Base-by-base conservation (phyloP, 2,888 invertebrate species). In the Leucophenga maculata region DNA sequence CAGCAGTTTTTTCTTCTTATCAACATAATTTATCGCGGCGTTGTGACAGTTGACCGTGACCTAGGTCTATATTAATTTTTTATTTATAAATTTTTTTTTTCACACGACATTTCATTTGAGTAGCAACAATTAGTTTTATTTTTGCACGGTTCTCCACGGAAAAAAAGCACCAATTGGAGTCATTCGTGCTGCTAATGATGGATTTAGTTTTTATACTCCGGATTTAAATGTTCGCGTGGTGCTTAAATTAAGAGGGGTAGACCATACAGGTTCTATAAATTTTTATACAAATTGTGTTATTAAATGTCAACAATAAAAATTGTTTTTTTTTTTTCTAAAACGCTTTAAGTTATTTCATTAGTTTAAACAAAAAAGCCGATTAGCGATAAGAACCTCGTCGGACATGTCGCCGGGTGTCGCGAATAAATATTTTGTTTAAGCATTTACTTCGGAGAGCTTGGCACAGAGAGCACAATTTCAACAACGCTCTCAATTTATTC, bases 1-100 rank as follows among this genome's bases (percentile, higher is more conserved):
- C 26, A 26, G 26, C 26, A 26, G 26, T 26, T 26, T 2, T 80
- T 73, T 78, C 71, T 75, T 75, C 75, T 75, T 44, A 44, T n/a
- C 46, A 69, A 72, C 55, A 78, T 78, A 70, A 20, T 39, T 55
- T 39, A 39, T 69, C 32, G 69, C 60, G 57, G 69, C 59, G 77
- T 66, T 75, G 55, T 39, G 39, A 39, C 8, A 39, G 55, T 18
- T 52, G 18, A 55, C 55, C 55, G 4, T 55, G 55, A 55, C 55
- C 55, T 55, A 22, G 20, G 55, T 22, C 26, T 55, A 18, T 14
- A 26, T 22, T 22, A 11, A 1, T 55, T 14, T 18, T 26, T 22
- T 13, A 8, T 22, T 39, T 6, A 26, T 39, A 11, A 6, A 6
- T 39, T 39, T 39, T 39, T 39, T 39, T 39, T 39, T 39, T 39